A percentile compares a stretch with the other conserved stretches of the same genome.
Evolutionary conservation across 2,888 invertebrate species (phyloP).

Genomic region (Stictocephala bisonia): DNA sequence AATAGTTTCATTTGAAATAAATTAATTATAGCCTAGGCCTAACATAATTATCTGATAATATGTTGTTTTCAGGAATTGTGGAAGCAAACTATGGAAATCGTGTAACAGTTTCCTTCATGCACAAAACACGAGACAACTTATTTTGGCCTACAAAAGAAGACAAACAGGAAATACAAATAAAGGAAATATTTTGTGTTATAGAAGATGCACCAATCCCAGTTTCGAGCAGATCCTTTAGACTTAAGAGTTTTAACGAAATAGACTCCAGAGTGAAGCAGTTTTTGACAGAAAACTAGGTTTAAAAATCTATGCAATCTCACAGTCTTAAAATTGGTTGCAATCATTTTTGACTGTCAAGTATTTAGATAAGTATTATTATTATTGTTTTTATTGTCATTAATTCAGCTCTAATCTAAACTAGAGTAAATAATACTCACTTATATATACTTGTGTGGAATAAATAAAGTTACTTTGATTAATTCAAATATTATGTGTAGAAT

Average conservation of each 20-base stretch:
- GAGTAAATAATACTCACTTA: constrained; percentile 2
- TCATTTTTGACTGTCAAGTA: not conserved
- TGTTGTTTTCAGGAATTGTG: constrained; percentile 1
- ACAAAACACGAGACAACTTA: no score
- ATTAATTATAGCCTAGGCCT: no score
- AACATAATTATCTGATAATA: constrained; percentile 7
- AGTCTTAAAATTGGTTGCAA: constrained; percentile 6
- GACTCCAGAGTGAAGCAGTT: no score
- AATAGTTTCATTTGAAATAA: no score
- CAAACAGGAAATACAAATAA: no score
- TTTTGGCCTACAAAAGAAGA: no score
- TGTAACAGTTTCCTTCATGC: constrained; percentile 2
- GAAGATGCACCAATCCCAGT: no score
- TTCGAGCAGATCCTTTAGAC: no score
- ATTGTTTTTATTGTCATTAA: constrained; percentile 7
- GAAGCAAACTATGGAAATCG: constrained; percentile 5
- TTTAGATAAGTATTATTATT: not conserved
- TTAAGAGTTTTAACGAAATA: no score
- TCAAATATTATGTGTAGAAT: constrained; percentile 15
- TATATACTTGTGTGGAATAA: not conserved
- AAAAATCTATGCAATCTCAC: no score
- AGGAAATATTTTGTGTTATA: no score
- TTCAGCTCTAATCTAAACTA: not conserved
- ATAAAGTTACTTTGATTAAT: constrained; percentile 2
- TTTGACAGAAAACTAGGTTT: not conserved